Percentiles rank a stretch among this genome's conserved stretches.
These are phyloP conservation scores for Drosophila conformis DNA, from an alignment of 2,888 invertebrate genomes.

Conservation along the genomic window DNA sequence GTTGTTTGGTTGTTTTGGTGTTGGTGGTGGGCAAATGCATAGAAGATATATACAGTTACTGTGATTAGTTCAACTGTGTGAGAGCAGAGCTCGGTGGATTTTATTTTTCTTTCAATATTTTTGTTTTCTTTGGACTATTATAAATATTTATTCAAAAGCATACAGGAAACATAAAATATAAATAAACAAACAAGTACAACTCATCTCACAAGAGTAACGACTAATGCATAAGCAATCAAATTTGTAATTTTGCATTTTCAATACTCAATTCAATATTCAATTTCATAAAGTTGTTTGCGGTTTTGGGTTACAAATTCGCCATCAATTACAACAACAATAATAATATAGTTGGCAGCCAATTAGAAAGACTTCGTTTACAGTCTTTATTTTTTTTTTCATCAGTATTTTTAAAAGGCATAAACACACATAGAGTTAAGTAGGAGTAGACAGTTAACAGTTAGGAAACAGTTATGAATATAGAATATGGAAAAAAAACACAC, in stretches of 20 bases:
- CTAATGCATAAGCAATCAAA: constrained; percentile 81
- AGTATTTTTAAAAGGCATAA: constrained; percentile 43
- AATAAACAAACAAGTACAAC: constrained; percentile 53
- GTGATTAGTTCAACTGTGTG: constrained; percentile 75
- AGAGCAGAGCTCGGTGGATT: constrained; percentile 65
- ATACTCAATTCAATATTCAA: constrained; percentile 38
- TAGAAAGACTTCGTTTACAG: constrained; percentile 17
- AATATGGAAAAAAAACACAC: constrained; percentile 42
- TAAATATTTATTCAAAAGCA: constrained; percentile 65
- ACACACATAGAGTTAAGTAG: constrained; percentile 58
- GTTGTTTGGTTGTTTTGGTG: constrained; percentile 54
- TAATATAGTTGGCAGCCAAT: constrained; percentile 61
- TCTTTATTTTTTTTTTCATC: constrained; percentile 22
- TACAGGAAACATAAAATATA: constrained; percentile 57
- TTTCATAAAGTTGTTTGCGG: constrained; percentile 52
- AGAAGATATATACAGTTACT: constrained; percentile 79
- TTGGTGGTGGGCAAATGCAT: constrained; percentile 76
- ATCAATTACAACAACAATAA: constrained; percentile 75
- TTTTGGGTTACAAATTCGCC: constrained; percentile 47
- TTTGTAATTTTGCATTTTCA: constrained; percentile 52
- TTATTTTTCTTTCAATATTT: constrained; percentile 17
- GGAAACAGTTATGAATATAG: constrained; percentile 45
- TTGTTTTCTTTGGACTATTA: constrained; percentile 38
- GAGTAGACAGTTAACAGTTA: constrained; percentile 60
- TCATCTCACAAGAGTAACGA: constrained; percentile 72